phyloP scores from a whole-genome alignment of 2,888 invertebrate species.

The Celastrina argiolus region DNA sequence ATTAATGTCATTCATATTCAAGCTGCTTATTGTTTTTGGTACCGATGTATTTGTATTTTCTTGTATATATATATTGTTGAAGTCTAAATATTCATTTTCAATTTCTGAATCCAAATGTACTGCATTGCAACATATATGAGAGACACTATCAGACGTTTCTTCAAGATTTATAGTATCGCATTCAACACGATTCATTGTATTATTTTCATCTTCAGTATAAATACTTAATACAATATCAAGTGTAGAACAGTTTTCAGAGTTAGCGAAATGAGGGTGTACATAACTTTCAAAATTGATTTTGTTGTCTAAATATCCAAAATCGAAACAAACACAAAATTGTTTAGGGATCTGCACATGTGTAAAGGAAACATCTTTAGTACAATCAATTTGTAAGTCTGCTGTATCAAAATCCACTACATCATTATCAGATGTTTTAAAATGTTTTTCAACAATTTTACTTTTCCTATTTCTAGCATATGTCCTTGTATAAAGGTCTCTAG shows the following conservation, averaged over 20 bases:
- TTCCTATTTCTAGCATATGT: conserved; percentile 45
- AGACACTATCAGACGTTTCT: conserved; percentile 20
- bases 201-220: conserved; percentile 41
- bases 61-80: not conserved
- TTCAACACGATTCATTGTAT: not conserved
- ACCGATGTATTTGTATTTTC: not conserved
- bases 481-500: conserved; percentile 35
- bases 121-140: conserved; percentile 20
- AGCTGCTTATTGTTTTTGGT: not conserved
- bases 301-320: conserved; percentile 53
- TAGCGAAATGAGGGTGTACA: conserved; percentile 60
- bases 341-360: conserved; percentile 25
- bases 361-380: conserved; percentile 28
- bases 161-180: conserved; percentile 16
- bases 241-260: conserved; percentile 39
- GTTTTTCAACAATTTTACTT: conserved; percentile 18
- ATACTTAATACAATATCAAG: conserved; percentile 49
- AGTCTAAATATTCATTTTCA: not conserved
- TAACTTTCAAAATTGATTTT: conserved; percentile 44
- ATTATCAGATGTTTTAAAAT: not conserved
- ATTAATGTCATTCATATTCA: not conserved
- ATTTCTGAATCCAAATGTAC: conserved; percentile 11
- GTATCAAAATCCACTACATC: not conserved
- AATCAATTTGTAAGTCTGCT: conserved; percentile 17
- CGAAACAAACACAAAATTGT: conserved; percentile 55